Evolutionary conservation across 1,140 invertebrate species (phyloP), one percentile per base, ranked within the genome.

Genomic region (Drosophila virilis): DNA sequence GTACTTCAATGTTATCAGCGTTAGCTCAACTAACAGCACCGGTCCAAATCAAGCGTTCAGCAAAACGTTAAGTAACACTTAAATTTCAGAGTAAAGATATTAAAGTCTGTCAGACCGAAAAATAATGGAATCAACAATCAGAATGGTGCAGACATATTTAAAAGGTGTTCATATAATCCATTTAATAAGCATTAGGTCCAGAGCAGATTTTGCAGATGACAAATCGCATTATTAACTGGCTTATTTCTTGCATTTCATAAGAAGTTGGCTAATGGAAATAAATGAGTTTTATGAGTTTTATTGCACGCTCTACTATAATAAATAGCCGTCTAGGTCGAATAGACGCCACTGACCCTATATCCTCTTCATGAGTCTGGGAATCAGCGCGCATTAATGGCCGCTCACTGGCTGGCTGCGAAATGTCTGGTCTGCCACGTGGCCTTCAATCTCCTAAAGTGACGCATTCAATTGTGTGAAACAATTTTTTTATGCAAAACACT

Each of bases 151-250:
- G 4, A 28, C 15, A 17, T 8, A 45, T 15, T 15, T 7, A 4
- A 6, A 8, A 33, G 12, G 48, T 51, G 28, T 8, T 13, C 48
- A 1, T 6, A 42, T 42, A 61, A 46, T 58, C 50, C 40, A 51
- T 77, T 62, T 67, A 67, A 79, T 76, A 59, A 78, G 51, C 51
- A 38, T 32, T 12, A 51, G 65, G 50, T 6, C 45, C 22, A 37
- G 54, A 43, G 42, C 28, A 42, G 58, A 73, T 67, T 64, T 54
- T 54, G 17, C 68, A 62, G 51, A 77, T 89, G 80, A 89, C 75
- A 79, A 89, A 88, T 89, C 52, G 67, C 55, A 70, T 83, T 80
- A 88, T 88, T 89, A 88, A 84, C 84, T 62, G 72, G 77, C 76
- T 88, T 78, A 88, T 69, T 86, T 71, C 43, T 33, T 77, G 76